These are phyloP conservation scores for Muricea muricata DNA, from an alignment of 92 coral and sea anemone genomes.

Conservation along the genomic window DNA sequence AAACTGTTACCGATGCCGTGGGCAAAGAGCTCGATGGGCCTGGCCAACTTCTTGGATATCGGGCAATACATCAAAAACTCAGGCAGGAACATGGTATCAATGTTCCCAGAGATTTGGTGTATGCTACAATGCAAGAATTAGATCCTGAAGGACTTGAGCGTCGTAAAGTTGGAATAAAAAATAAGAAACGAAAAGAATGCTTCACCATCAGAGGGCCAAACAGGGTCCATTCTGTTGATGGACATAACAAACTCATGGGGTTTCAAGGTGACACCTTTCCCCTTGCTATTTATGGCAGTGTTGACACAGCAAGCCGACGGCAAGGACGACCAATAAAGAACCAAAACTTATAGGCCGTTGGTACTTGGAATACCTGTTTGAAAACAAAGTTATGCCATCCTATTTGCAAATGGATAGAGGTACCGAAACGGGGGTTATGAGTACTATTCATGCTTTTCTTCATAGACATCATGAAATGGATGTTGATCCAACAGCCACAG, in stretches of 20 bases:
- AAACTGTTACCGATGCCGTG: constrained; percentile 2
- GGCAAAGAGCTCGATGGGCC: constrained; percentile 5
- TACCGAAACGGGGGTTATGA: constrained; percentile 13
- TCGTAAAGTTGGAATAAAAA: not conserved
- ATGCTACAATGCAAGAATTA: not conserved
- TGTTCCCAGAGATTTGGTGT: constrained; percentile 7
- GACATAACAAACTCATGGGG: constrained; percentile 61
- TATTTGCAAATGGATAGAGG: constrained; percentile 15
- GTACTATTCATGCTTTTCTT: not conserved
- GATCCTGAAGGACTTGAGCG: constrained; percentile 29
- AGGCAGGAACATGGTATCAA: not conserved
- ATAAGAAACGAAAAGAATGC: not conserved
- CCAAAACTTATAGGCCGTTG: constrained; percentile 18
- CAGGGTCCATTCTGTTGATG: constrained; percentile 25
- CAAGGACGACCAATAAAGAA: constrained; percentile 56
- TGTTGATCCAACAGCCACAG: not conserved
- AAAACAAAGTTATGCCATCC: not conserved
- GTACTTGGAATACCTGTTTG: constrained; percentile 21
- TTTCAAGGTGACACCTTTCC: constrained; percentile 63
- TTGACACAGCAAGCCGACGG: constrained; percentile 67
- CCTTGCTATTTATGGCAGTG: constrained; percentile 69
- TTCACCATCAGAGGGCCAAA: constrained; percentile 27
- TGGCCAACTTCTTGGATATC: constrained; percentile 13
- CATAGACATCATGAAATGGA: not conserved
- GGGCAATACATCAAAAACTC: constrained; percentile 24